Evolutionary conservation across 2,113 vertebrate genomes (phyloP).

Genomic region (Platanista minor): DNA sequence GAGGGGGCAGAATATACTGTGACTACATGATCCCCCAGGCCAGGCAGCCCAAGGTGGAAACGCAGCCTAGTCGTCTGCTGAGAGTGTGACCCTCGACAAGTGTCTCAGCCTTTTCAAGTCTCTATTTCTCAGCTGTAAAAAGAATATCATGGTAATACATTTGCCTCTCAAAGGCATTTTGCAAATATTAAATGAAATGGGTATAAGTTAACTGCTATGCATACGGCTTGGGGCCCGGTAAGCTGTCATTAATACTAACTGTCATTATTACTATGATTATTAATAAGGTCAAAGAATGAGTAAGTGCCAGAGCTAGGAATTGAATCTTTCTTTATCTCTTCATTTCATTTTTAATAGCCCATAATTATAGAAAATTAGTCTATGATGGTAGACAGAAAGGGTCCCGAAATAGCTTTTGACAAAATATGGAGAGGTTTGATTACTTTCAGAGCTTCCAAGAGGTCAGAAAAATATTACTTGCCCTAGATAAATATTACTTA

Average conservation of each 20-base stretch:
- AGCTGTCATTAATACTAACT: conserved; percentile 30
- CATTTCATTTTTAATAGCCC: conserved; percentile 36
- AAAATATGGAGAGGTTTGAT: conserved; percentile 16
- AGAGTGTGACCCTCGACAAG: background rate
- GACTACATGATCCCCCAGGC: background rate
- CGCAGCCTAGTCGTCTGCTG: background rate
- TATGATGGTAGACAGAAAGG: background rate
- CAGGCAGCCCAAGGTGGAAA: background rate
- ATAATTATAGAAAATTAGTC: conserved; percentile 54
- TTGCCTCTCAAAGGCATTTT: background rate
- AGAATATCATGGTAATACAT: background rate
- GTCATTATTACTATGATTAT: conserved; percentile 18
- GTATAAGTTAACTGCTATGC: background rate
- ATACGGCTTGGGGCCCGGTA: background rate
- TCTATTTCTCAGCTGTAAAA: background rate
- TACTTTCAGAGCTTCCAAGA: conserved; percentile 24
- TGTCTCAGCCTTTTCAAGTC: background rate
- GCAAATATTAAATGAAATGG: conserved; percentile 20
- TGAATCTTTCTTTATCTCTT: conserved; percentile 8
- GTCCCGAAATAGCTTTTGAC: background rate
- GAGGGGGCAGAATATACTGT: background rate
- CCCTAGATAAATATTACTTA: conserved; percentile 48
- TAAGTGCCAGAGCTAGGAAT: background rate
- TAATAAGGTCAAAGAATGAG: conserved; percentile 40
- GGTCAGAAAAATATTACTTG: conserved; percentile 53